A percentile compares a stretch with the other conserved stretches of the same genome.
Conservation (phyloP, 2,888 invertebrate species). For the Yponomeuta malinellus region DNA sequence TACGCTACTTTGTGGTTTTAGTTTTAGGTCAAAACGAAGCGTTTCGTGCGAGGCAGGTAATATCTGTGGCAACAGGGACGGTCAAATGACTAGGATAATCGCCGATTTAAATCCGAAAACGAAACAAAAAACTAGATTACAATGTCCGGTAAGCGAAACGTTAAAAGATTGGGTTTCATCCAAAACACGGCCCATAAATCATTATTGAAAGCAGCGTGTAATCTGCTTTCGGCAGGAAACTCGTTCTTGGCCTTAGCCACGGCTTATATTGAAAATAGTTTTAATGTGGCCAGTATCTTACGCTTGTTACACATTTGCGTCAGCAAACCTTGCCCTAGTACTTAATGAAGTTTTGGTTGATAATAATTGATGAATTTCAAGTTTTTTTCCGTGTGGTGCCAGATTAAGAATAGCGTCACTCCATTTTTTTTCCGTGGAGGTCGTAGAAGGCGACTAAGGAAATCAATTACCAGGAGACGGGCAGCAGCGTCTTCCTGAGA, state of each 20-base stretch:
- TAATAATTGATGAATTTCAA: too few species aligned
- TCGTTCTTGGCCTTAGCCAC: background rate
- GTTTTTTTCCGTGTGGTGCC: too few species aligned
- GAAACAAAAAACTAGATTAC: background rate
- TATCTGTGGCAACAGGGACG: background rate
- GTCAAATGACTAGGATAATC: background rate
- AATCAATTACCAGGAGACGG: too few species aligned
- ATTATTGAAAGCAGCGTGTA: background rate
- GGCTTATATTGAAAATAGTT: background rate
- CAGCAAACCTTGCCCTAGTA: background rate
- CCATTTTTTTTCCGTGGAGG: too few species aligned
- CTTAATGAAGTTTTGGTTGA: too few species aligned
- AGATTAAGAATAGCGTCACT: too few species aligned
- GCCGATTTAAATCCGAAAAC: background rate
- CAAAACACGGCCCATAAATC: conserved; percentile 4
- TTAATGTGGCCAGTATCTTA: conserved; percentile 4
- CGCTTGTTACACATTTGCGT: background rate
- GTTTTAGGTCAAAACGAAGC: too few species aligned
- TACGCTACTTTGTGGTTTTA: background rate
- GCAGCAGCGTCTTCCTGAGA: too few species aligned
- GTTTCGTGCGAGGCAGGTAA: too few species aligned
- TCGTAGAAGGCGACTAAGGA: too few species aligned
- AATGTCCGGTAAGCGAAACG: background rate
- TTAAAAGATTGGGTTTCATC: background rate
- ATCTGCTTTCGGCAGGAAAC: background rate